A percentile compares a stretch with the other conserved stretches of the same genome.
Conservation (phyloP, 2,888 invertebrate species). For the Abrostola triplasia region DNA sequence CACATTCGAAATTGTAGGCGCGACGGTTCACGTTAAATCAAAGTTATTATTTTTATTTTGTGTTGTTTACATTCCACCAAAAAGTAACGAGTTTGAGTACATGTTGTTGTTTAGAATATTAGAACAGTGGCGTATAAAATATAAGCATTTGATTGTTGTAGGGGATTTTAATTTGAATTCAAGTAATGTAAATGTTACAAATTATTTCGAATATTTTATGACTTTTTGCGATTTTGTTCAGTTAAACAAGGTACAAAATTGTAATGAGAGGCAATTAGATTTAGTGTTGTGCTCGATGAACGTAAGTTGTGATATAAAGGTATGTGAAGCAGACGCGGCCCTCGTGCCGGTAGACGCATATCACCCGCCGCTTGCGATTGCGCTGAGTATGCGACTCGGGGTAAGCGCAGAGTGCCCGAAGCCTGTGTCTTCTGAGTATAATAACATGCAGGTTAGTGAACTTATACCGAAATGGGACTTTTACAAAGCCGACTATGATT, state of each 20-base stretch:
- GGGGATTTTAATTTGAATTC: constrained; percentile 17
- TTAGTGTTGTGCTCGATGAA: constrained; percentile 12
- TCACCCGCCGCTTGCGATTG: constrained; percentile 12
- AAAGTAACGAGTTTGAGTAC: constrained; percentile 14
- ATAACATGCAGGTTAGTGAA: background rate
- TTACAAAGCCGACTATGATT: constrained; percentile 6
- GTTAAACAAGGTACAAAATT: constrained; percentile 10
- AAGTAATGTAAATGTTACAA: constrained; percentile 3
- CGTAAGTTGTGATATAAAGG: background rate
- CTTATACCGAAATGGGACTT: constrained; percentile 7
- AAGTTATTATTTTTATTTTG: constrained; percentile 14
- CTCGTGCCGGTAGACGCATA: constrained; percentile 8
- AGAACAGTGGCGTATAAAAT: constrained; percentile 13
- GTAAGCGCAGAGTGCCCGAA: background rate
- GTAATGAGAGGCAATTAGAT: constrained; percentile 12
- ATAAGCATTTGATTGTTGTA: constrained; percentile 6
- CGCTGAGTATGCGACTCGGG: background rate
- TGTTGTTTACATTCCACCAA: constrained; percentile 18
- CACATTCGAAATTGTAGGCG: constrained; percentile 7
- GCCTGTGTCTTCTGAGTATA: background rate
- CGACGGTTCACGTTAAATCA: constrained; percentile 3
- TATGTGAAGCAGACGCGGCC: constrained; percentile 1
- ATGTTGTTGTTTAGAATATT: constrained; percentile 17
- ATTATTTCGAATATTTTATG: constrained; percentile 12
- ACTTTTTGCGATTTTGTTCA: constrained; percentile 9